Percentiles rank a stretch among this genome's conserved stretches.
Evolutionary conservation across 2,888 invertebrate species (phyloP).

Genomic region (Zeuzera pyrina): DNA sequence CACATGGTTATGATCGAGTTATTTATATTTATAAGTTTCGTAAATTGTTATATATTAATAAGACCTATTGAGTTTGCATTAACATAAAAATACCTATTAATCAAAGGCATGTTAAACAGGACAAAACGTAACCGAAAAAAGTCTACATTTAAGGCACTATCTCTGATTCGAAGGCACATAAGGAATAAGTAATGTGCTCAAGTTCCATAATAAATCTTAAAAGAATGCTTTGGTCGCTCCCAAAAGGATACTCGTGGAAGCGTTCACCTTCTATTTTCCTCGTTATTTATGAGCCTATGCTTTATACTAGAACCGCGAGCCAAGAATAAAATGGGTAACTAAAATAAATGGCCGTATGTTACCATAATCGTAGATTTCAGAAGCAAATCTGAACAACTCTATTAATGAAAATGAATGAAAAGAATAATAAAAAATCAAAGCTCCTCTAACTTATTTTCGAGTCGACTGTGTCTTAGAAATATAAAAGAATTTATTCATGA

Average conservation of each 20-base stretch:
- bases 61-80: no score
- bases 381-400: slow-evolving; percentile 37
- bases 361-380: slow-evolving; percentile 58
- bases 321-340: slow-evolving; percentile 69
- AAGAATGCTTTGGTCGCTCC: slow-evolving; percentile 71
- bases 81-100: no score
- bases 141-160: slow-evolving; percentile 44
- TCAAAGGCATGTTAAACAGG: slow-evolving; percentile 18
- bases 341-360: slow-evolving; percentile 61
- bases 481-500: background rate
- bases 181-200: slow-evolving; percentile 70
- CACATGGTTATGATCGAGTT: no score
- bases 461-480: background rate
- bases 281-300: slow-evolving; percentile 71
- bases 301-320: slow-evolving; percentile 65
- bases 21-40: no score
- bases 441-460: background rate
- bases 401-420: slow-evolving; percentile 52
- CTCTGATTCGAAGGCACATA: slow-evolving; percentile 53
- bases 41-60: no score
- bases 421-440: slow-evolving; percentile 6
- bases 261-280: slow-evolving; percentile 71
- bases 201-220: slow-evolving; percentile 71
- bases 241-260: slow-evolving; percentile 70
- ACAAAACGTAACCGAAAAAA: slow-evolving; percentile 28